Base-by-base conservation (phyloP, 1,140 invertebrate genomes). In the Drosophila cardini region DNA sequence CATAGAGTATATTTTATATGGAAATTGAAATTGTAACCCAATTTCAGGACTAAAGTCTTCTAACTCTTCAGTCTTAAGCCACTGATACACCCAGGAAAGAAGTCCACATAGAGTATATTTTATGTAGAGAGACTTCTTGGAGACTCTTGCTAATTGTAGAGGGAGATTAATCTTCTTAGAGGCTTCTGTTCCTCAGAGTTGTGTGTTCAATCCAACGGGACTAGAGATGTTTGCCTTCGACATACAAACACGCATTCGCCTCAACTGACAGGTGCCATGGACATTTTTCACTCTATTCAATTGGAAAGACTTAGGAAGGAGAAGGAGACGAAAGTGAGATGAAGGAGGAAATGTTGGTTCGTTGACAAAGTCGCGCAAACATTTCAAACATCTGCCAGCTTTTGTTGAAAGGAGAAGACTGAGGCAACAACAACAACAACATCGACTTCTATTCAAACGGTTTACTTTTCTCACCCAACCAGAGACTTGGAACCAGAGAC, bases 401-500 rank as follows among this genome's bases (percentile, higher is more conserved):
- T 68, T 69, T 60, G 50, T 76, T 70, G 63, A 75, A 72, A 72
- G 67, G 38, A 67, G 56, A 53, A 72, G 72, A 75, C 57, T 43
- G 58, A 77, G 48, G 55, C 40, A 55, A 34, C 32, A 62, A 26
- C 36, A 21, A 46, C 32, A 32, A n/a, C 36, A 34, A 13, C 21
- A 16, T 15, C 52, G 48, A 45, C 26, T 60, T 6, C 50, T 34
- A 32, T 40, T 61, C 18, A 58, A 75, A 85, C 65, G 78, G 78
- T 77, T 86, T 68, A 78, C 83, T 86, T 86, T 86, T 86, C 82
- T 82, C 77, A 86, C 83, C 64, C 76, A 46, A 55, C 30, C 72
- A 45, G 57, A 68, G 60, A 67, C 45, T 15, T 21, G 63, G 56
- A 69, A 21, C 2, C 21, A 26, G 21, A 26, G 21, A 26, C 21